phyloP scores from a whole-genome alignment of 37 sponge, comb jelly and placozoan species.

The Chondrilla cf. caribensis region DNA sequence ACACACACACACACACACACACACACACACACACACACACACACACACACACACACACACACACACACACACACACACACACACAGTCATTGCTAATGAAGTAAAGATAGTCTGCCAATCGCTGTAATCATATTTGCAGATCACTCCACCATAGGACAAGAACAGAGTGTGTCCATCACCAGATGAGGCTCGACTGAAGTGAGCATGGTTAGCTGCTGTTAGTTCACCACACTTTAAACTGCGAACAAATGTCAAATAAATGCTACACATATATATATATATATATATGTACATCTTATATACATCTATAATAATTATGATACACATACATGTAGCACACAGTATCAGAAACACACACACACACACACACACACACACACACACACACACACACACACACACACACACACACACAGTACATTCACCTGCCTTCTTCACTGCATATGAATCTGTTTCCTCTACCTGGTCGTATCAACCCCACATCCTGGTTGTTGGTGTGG shows the following conservation, averaged over 20 bases:
- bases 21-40: slow-evolving; percentile 9
- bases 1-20: too few species aligned
- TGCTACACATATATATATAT: too few species aligned
- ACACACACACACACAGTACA: slow-evolving; percentile 8
- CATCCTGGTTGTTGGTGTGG: not conserved
- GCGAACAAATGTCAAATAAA: too few species aligned
- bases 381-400: slow-evolving; percentile 24
- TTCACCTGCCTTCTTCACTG: not conserved
- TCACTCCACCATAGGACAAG: not conserved
- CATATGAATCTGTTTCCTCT: too few species aligned
- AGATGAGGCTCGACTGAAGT: not conserved
- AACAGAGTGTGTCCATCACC: not conserved
- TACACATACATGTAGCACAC: too few species aligned
- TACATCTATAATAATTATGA: too few species aligned
- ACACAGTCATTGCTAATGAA: not conserved
- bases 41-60: slow-evolving; percentile 14
- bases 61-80: slow-evolving; percentile 23
- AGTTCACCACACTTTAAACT: not conserved
- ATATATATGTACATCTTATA: too few species aligned
- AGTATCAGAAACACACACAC: slow-evolving; percentile 6
- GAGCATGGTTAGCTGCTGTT: not conserved
- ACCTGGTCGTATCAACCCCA: too few species aligned
- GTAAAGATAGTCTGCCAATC: not conserved
- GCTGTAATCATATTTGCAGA: not conserved
- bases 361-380: slow-evolving; percentile 31